Conservation (phyloP, 1,140 invertebrate genomes). For the Philotrypesis tridentata region DNA sequence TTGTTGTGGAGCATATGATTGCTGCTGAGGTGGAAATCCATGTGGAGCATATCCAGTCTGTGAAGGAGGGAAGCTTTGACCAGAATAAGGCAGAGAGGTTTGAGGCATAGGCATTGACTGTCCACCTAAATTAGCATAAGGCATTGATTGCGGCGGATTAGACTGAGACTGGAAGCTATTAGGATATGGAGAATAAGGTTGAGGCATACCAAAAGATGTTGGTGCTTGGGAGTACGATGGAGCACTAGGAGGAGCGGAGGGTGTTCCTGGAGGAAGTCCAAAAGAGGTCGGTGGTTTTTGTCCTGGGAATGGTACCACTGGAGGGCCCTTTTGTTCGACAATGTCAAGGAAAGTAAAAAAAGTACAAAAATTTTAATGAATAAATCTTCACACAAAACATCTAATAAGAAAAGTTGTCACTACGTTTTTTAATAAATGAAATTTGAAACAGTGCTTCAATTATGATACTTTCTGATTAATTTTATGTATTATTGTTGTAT, state of each 20-base stretch:
- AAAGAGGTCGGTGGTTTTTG: slow-evolving; percentile 67
- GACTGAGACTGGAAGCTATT: slow-evolving; percentile 51
- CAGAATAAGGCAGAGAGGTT: background rate
- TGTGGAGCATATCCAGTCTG: slow-evolving; percentile 25
- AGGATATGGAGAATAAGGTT: slow-evolving; percentile 57
- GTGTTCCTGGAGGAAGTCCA: slow-evolving; percentile 66
- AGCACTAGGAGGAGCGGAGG: slow-evolving; percentile 64
- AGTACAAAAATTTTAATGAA: slow-evolving; percentile 51
- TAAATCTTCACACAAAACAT: slow-evolving; percentile 1
- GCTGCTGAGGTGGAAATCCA: slow-evolving; percentile 11
- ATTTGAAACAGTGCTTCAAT: no score
- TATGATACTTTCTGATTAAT: no score
- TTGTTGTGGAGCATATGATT: slow-evolving; percentile 38
- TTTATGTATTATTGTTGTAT: no score
- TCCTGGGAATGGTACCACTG: slow-evolving; percentile 63
- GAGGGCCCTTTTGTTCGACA: slow-evolving; percentile 63
- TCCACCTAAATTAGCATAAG: background rate
- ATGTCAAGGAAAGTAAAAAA: slow-evolving; percentile 11
- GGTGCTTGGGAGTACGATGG: slow-evolving; percentile 57
- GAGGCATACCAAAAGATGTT: slow-evolving; percentile 65
- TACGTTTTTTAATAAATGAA: no score
- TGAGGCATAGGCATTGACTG: slow-evolving; percentile 10
- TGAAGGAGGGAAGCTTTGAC: slow-evolving; percentile 1
- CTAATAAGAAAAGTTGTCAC: background rate
- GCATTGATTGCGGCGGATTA: slow-evolving; percentile 18